Evolutionary conservation across 2,113 vertebrate genomes (phyloP).

Genomic region (Conger conger): DNA sequence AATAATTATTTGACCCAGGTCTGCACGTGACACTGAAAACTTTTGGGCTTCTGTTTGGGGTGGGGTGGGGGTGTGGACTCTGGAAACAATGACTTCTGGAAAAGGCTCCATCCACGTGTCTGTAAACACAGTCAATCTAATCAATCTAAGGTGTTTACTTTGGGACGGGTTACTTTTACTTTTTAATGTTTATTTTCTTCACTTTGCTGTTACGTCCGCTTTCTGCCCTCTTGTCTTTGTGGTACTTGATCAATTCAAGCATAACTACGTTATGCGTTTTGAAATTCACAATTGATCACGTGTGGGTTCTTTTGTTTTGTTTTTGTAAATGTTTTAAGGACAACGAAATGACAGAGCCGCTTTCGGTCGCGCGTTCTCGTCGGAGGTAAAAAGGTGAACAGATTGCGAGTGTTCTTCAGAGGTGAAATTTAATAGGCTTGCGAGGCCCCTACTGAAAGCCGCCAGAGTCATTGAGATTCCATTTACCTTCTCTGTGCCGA

Average conservation of each 20-base stretch:
- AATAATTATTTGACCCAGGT: no score
- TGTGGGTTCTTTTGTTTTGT: no score
- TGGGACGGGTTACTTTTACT: background rate
- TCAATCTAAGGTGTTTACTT: background rate
- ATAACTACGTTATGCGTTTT: background rate
- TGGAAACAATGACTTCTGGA: background rate
- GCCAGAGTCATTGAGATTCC: background rate
- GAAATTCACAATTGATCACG: background rate
- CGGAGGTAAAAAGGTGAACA: background rate
- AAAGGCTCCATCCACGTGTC: background rate
- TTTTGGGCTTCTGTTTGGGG: background rate
- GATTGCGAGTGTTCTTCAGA: slow-evolving; percentile 6
- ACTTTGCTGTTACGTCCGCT: no score
- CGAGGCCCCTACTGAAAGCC: background rate
- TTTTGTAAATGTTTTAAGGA: background rate
- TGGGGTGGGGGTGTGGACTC: background rate
- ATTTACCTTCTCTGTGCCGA: background rate
- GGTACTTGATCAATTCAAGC: no score
- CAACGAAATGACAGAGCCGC: background rate
- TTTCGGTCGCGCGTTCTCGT: background rate
- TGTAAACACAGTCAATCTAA: background rate
- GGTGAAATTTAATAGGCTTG: slow-evolving; percentile 11
- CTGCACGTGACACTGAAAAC: no score
- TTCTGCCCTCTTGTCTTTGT: background rate
- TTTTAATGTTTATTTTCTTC: no score